Conservation (phyloP, 2,113 vertebrate species). For the Epinephelus cyanopodus region DNA sequence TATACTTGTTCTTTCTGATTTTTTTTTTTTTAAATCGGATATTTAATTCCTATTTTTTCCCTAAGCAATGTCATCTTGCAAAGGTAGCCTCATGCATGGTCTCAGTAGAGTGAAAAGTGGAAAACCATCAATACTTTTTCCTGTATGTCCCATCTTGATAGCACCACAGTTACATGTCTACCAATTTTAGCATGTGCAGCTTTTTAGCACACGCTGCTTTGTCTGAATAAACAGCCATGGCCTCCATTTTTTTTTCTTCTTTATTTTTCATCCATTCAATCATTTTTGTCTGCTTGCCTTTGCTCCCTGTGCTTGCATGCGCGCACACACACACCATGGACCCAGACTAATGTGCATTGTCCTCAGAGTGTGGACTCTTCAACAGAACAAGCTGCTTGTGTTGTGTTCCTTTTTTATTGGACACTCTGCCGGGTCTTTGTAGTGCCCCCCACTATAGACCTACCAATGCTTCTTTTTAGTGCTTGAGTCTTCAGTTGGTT, state of each 20-base stretch:
- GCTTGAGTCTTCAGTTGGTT: slow-evolving; percentile 75
- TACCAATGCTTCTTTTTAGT: slow-evolving; percentile 72
- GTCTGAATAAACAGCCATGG: not conserved
- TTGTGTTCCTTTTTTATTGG: slow-evolving; percentile 68
- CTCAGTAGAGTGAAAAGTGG: not conserved
- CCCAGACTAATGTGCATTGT: slow-evolving; percentile 69
- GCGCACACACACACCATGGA: slow-evolving; percentile 7
- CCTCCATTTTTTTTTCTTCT: not conserved
- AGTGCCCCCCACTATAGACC: slow-evolving; percentile 58
- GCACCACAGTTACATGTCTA: not conserved
- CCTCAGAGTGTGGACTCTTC: slow-evolving; percentile 61
- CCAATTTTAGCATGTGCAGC: not conserved
- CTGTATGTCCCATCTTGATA: not conserved
- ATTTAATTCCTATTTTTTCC: not conserved
- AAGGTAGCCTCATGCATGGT: not conserved
- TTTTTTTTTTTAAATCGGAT: not conserved
- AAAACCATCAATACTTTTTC: not conserved
- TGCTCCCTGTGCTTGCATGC: not conserved
- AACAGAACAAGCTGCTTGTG: slow-evolving; percentile 78
- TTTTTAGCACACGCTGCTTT: not conserved
- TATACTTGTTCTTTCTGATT: not conserved
- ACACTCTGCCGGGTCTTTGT: slow-evolving; percentile 69
- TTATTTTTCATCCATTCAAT: slow-evolving; percentile 24
- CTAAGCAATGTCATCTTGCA: not conserved
- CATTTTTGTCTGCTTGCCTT: slow-evolving; percentile 17